A percentile compares a stretch with the other conserved stretches of the same genome.
These are phyloP conservation scores for Meriones unguiculatus DNA, from an alignment of 2,113 vertebrate genomes.

Conservation along the genomic window DNA sequence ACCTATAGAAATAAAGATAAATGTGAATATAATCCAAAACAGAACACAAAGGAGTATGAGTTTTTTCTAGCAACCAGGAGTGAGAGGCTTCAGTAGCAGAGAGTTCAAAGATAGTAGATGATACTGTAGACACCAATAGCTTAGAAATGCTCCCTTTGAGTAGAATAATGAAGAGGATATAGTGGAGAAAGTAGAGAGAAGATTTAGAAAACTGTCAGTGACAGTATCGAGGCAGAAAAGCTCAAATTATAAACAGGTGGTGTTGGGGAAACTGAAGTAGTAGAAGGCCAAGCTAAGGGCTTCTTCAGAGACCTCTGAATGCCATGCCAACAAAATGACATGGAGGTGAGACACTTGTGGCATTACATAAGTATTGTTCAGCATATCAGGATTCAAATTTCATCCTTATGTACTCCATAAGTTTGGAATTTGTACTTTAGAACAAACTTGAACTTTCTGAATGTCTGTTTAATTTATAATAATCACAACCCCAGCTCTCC, in stretches of 20 bases:
- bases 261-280: slow-evolving; percentile 35
- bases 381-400: background rate
- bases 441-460: slow-evolving; percentile 49
- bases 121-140: background rate
- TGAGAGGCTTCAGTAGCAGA: background rate
- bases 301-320: slow-evolving; percentile 2
- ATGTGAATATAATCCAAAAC: slow-evolving; percentile 34
- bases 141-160: slow-evolving; percentile 23
- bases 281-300: background rate
- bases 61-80: slow-evolving; percentile 35
- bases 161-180: slow-evolving; percentile 5
- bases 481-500: background rate
- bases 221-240: slow-evolving; percentile 32
- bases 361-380: background rate
- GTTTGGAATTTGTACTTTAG: slow-evolving; percentile 30
- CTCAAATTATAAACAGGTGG: background rate
- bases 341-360: background rate
- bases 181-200: background rate
- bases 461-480: slow-evolving; percentile 29
- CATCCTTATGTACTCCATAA: slow-evolving; percentile 6
- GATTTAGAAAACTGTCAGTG: background rate
- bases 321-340: background rate
- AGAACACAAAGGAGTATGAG: background rate
- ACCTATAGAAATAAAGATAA: slow-evolving; percentile 56
- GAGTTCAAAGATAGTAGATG: slow-evolving; percentile 45